Percentiles rank a stretch among this genome's conserved stretches.
phyloP scores from a whole-genome alignment of 2,113 vertebrate species.

The Pundamilia nyererei region DNA sequence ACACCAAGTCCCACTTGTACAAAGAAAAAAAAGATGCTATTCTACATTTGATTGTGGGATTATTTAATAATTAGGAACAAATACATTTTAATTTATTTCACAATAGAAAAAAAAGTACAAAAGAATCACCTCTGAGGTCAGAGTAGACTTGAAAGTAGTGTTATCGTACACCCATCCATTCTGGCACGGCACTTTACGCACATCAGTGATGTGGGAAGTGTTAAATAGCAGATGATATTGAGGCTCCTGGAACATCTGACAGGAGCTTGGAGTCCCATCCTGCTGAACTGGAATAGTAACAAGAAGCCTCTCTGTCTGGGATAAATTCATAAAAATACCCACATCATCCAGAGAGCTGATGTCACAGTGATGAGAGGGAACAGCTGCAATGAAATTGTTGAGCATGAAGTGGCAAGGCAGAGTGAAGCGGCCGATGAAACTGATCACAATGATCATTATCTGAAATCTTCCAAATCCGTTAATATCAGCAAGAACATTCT shows the following conservation, averaged over 20 bases:
- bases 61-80: not conserved
- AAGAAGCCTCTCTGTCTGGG: slow-evolving; percentile 56
- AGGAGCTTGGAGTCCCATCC: slow-evolving; percentile 75
- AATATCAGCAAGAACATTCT: slow-evolving; percentile 74
- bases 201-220: slow-evolving; percentile 45
- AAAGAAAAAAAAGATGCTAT: not conserved
- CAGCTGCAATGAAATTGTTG: slow-evolving; percentile 77
- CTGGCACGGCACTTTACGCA: slow-evolving; percentile 63
- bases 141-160: slow-evolving; percentile 78
- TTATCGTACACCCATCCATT: slow-evolving; percentile 83
- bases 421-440: slow-evolving; percentile 64
- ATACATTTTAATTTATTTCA: not conserved
- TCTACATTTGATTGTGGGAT: not conserved
- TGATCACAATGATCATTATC: slow-evolving; percentile 65
- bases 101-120: not conserved
- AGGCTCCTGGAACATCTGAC: slow-evolving; percentile 73
- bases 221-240: slow-evolving; percentile 74
- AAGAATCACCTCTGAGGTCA: slow-evolving; percentile 83
- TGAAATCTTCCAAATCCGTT: slow-evolving; percentile 84
- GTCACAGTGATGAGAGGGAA: slow-evolving; percentile 77
- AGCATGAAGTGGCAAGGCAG: slow-evolving; percentile 82
- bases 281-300: slow-evolving; percentile 70
- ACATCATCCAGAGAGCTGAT: slow-evolving; percentile 57
- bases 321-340: slow-evolving; percentile 68
- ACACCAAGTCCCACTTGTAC: slow-evolving; percentile 83